A percentile compares a stretch with the other conserved stretches of the same genome.
Conservation (phyloP, 1,140 invertebrate genomes). For the Apis laboriosa region DNA sequence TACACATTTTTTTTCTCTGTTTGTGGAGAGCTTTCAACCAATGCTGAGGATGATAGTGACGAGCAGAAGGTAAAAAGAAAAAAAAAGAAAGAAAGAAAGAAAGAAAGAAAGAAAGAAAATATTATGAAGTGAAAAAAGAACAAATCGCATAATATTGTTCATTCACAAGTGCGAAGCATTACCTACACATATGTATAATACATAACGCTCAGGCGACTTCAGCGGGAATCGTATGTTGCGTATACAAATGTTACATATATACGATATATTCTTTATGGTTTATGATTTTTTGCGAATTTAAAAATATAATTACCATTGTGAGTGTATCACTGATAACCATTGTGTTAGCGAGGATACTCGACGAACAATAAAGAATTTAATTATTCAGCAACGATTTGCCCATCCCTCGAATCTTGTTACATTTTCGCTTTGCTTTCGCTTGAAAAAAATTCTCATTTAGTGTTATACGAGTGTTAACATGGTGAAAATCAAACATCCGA, state of each 20-base stretch:
- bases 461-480: background rate
- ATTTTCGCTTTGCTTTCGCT: background rate
- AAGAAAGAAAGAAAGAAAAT: background rate
- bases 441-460: no score
- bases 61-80: background rate
- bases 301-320: conserved; percentile 69
- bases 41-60: conserved; percentile 14
- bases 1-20: background rate
- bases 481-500: background rate
- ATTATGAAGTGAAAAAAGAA: background rate
- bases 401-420: conserved; percentile 3
- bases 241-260: conserved; percentile 20
- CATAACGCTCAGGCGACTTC: conserved; percentile 25
- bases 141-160: conserved; percentile 56
- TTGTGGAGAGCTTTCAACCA: background rate
- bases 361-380: conserved; percentile 77
- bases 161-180: conserved; percentile 45
- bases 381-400: conserved; percentile 62
- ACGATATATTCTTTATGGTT: conserved; percentile 65
- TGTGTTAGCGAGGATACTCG: conserved; percentile 71
- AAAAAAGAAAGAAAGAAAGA: background rate
- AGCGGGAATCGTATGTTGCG: conserved; percentile 20
- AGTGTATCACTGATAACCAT: conserved; percentile 70
- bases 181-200: conserved; percentile 21
- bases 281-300: conserved; percentile 68